Percentiles rank a stretch among this genome's conserved stretches.
Evolutionary conservation across 2,113 vertebrate species (phyloP).

Genomic region (Pteronura brasiliensis): DNA sequence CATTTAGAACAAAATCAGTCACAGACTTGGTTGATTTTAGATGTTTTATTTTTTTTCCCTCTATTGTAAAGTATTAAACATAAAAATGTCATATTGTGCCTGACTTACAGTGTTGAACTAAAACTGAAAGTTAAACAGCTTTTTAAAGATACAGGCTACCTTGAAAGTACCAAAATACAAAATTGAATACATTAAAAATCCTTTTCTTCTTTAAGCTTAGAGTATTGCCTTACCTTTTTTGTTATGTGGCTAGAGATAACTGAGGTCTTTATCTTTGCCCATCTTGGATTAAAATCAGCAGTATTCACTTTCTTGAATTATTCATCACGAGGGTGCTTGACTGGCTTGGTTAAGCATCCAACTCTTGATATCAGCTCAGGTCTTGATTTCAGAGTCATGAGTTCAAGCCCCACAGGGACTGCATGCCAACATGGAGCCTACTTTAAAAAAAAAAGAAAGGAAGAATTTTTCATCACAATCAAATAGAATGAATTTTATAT

Average conservation of each 20-base stretch:
- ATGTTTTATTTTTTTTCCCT: background rate
- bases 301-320: conserved; percentile 1
- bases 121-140: background rate
- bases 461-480: background rate
- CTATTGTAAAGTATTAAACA: background rate
- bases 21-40: background rate
- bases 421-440: background rate
- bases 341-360: background rate
- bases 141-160: background rate
- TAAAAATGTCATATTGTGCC: background rate
- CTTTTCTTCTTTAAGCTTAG: conserved; percentile 11
- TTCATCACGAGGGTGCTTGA: background rate
- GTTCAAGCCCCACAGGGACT: background rate
- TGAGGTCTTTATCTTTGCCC: background rate
- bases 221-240: conserved; percentile 40
- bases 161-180: background rate
- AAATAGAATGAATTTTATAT: conserved; percentile 23
- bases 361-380: background rate
- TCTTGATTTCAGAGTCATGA: background rate
- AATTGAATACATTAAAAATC: background rate
- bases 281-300: conserved; percentile 14
- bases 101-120: background rate
- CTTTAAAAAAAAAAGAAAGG: background rate
- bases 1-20: conserved; percentile 1
- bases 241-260: background rate